phyloP scores from a whole-genome alignment of 2,888 invertebrate species.

The Cristatella mucedo region DNA sequence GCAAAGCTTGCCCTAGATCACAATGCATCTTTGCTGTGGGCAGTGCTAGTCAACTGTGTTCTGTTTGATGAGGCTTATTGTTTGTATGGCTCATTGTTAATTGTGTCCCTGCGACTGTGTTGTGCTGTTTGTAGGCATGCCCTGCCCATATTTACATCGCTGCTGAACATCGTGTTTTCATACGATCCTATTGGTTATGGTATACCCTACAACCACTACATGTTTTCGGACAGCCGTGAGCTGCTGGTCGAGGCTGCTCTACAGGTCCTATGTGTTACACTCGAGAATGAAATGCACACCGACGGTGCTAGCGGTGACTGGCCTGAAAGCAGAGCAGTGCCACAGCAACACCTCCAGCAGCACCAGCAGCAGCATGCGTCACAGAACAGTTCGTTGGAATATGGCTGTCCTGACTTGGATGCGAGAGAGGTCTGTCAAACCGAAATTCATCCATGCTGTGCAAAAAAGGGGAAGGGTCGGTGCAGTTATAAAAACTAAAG shows the following conservation, averaged over 20 bases:
- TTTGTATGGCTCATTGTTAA: constrained; percentile 4
- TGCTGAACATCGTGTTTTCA: constrained; percentile 86
- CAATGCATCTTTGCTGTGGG: no score
- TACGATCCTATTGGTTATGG: constrained; percentile 98
- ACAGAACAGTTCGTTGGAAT: no score
- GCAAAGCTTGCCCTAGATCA: no score
- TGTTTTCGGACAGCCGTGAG: constrained; percentile 80
- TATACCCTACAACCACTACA: constrained; percentile 83
- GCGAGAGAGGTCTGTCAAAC: no score
- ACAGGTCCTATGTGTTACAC: constrained; percentile 63
- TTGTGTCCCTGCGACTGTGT: background rate
- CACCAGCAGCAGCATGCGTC: no score
- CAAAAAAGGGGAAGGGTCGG: no score
- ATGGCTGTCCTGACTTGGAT: no score
- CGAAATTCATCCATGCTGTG: no score
- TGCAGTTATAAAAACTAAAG: no score
- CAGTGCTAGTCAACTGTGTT: constrained; percentile 11
- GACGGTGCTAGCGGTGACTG: background rate
- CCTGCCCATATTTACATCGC: constrained; percentile 86
- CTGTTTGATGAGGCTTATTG: background rate
- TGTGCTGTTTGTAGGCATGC: constrained; percentile 52
- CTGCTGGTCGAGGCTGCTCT: constrained; percentile 62
- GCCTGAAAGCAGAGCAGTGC: no score
- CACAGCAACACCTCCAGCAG: no score
- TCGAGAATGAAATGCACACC: constrained; percentile 61